Evolutionary conservation across 2,113 vertebrate species (phyloP), one percentile per base, ranked within the genome.

Genomic region (Tachysurus vachellii): DNA sequence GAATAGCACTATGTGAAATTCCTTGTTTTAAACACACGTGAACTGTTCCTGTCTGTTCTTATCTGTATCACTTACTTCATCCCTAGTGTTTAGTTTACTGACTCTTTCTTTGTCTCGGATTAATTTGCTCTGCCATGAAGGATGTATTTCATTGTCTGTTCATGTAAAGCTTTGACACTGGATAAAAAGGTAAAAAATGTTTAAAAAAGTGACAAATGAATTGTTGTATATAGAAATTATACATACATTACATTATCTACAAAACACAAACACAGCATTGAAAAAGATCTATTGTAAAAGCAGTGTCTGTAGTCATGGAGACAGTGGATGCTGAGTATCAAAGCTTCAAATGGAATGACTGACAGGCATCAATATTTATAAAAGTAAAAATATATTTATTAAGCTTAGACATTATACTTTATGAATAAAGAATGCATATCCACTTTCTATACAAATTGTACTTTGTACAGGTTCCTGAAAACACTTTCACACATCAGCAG

Each of bases 281-380:
- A 76, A 76, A 47, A 9, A 28, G 28, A 84, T 53, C 56, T 77
- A 50, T 31, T 77, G 23, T 85, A n/a, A 73, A 85, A n/a, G 44
- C 42, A 62, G 56, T 47, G 91, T 93, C 90, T 93, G 93, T 90
- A 93, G 88, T 92, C 93, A 90, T 93, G 91, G 93, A 90, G 92
- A 95, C 92, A 89, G 87, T 92, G 88, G 87, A 90, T 89, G 42
- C 91, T 90, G 89, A 85, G 89, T 90, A 85, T 87, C 83, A 12
- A 84, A 47, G 88, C 89, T 92, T 86, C 61, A 19, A 90, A 90
- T 87, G 88, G 83, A 90, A 84, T 89, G 86, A 87, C 85, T 92
- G 93, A 93, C 90, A 91, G 80, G 88, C 85, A 64, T 47, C 36
- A 12, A 79, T n/a, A 53, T 53, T 53, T 26, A 8, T 14, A 13